These are phyloP conservation scores for Falco columbarius DNA, from an alignment of 2,797 vertebrate species.

Conservation along the genomic window DNA sequence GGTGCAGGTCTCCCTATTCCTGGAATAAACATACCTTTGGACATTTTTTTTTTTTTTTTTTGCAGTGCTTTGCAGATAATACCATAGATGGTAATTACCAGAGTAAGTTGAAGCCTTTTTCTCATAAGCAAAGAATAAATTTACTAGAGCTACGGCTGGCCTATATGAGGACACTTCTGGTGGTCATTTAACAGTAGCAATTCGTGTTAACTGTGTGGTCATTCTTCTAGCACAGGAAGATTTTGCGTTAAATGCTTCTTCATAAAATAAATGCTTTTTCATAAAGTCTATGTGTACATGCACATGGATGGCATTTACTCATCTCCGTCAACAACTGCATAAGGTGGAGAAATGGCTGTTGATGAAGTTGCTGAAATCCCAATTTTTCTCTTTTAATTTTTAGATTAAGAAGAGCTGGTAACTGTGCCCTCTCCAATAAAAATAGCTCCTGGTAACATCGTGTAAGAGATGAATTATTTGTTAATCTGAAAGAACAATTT, in stretches of 20 bases:
- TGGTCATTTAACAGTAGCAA: neutral
- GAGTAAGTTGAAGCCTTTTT: neutral
- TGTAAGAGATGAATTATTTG: neutral
- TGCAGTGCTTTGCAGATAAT: neutral
- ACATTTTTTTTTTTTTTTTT: neutral
- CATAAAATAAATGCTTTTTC: neutral
- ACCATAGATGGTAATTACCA: neutral
- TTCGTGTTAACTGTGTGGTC: neutral
- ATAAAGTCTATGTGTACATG: neutral
- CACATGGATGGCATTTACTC: neutral
- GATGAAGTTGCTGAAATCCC: neutral
- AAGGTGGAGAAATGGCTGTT: neutral
- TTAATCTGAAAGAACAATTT: neutral
- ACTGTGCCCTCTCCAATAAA: neutral
- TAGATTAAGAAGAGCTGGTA: neutral
- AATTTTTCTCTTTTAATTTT: neutral
- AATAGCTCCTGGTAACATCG: neutral
- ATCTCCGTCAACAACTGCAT: neutral
- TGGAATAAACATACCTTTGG: neutral
- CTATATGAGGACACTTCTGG: neutral
- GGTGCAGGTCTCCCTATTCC: neutral
- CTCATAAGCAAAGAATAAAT: neutral
- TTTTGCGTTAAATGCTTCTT: neutral
- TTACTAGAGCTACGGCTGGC: neutral
- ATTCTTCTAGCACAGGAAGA: neutral